Evolutionary conservation across 2,888 invertebrate genomes (phyloP).

Genomic region (Eretmocerus hayati): DNA sequence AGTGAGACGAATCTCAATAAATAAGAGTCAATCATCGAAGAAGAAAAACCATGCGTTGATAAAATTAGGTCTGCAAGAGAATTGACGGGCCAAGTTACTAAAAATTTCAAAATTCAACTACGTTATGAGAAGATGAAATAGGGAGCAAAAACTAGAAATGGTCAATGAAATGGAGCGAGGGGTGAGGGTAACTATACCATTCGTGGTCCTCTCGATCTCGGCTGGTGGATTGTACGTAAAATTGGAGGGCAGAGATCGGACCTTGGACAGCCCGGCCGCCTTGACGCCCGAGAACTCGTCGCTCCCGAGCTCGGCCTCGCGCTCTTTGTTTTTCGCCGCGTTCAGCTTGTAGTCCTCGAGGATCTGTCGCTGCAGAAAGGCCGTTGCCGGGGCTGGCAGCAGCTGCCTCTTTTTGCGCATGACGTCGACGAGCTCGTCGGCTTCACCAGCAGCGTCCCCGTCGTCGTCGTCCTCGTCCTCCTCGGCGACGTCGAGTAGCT

Average conservation of each 20-base stretch:
- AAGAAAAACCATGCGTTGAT: constrained; percentile 17
- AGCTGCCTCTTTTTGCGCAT: no score
- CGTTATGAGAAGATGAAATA: no score
- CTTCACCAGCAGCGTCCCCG: constrained; percentile 43
- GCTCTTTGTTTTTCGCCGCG: constrained; percentile 33
- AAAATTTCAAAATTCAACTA: neutral
- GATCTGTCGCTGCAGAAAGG: no score
- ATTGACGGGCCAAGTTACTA: neutral
- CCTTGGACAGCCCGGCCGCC: constrained; percentile 46
- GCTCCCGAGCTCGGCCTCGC: constrained; percentile 44
- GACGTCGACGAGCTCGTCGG: no score
- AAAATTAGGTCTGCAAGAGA: constrained; percentile 19
- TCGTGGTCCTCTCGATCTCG: constrained; percentile 32
- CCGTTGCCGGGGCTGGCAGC: no score
- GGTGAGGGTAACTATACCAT: constrained; percentile 27
- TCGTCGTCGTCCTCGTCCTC: constrained; percentile 55
- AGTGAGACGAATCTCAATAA: constrained; percentile 20
- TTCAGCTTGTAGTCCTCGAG: no score
- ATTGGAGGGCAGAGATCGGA: constrained; percentile 75
- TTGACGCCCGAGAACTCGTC: constrained; percentile 28
- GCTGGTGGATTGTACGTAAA: constrained; percentile 76
- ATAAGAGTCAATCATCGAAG: constrained; percentile 21
- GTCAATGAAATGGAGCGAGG: neutral
- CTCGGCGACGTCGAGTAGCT: constrained; percentile 46
- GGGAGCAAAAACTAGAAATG: neutral